Percentiles rank a stretch among this genome's conserved stretches.
Conservation (phyloP, 2,113 vertebrate genomes). For the Greenwoodochromis staneri region DNA sequence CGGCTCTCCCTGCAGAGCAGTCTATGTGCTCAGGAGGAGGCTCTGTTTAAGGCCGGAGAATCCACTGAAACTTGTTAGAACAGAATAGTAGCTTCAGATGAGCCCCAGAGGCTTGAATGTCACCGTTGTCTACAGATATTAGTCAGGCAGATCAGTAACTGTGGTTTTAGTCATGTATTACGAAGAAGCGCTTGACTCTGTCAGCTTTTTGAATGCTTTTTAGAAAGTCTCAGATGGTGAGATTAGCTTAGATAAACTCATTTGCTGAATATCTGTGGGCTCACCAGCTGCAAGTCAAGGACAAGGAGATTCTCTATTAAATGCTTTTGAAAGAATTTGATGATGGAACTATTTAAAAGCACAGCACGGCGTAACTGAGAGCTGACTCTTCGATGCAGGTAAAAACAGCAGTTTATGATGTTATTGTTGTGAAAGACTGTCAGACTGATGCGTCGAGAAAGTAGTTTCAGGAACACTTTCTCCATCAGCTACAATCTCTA, state of each 20-base stretch:
- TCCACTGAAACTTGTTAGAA: background rate
- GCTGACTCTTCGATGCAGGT: background rate
- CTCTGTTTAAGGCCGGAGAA: background rate
- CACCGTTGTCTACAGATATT: background rate
- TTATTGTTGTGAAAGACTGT: background rate
- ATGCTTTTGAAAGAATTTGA: background rate
- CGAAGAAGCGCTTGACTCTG: background rate
- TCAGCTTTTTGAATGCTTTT: background rate
- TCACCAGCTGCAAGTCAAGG: background rate
- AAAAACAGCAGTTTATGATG: background rate
- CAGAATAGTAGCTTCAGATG: background rate
- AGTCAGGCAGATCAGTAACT: background rate
- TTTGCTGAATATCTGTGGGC: background rate
- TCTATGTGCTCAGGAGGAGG: background rate
- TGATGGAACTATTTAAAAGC: background rate
- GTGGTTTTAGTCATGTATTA: background rate
- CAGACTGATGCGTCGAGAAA: background rate
- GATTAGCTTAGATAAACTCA: slow-evolving; percentile 6
- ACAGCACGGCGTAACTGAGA: background rate
- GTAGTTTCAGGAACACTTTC: background rate
- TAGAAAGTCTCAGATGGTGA: background rate
- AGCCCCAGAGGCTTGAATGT: background rate
- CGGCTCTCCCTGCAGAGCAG: background rate
- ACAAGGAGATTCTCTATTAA: background rate
- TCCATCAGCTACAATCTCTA: background rate